Base-by-base conservation (phyloP, 2,888 invertebrate genomes). In the Pammene aurita region DNA sequence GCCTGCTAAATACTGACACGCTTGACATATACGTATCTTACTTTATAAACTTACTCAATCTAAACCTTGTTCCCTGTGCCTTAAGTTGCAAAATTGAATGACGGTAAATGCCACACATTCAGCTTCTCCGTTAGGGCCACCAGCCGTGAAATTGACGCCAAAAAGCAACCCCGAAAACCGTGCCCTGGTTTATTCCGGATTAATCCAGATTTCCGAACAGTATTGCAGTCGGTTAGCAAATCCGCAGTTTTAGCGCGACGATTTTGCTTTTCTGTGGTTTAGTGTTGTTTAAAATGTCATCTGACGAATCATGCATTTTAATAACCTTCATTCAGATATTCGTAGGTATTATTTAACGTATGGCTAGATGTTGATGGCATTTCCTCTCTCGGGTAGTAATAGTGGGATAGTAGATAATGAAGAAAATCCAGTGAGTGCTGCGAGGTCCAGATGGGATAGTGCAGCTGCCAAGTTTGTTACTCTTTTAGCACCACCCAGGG, bases 161-260 rank as follows among this genome's bases (percentile, higher is more conserved):
- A 56, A 56, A 64, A 64, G 38, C n/a, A 41, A 7, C 7, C 6
- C 11, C 48, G 14, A 50, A 7, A 63, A 54, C n/a, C n/a, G 34
- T 26, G 26, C 26, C 7, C 14, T 26, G 11, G 41, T 63, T 46
- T 46, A 7, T 63, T 54, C 14, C 26, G 14, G n/a, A 5, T 34
- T 54, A 63, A 54, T 63, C 54, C 63, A 34, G 58, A 58, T 57
- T 63, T 26, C 26, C 26, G 42, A 63, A 35, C 63, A 54, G 44
- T 54, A 62, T 50, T 62, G 61, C 18, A 13, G 35, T 7, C 7
- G 11, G 63, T 26, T 34, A 58, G 42, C 26, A 44, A 44, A 58
- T 34, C 44, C 44, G 7, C 42, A 42, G 18, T 41, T 56, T 56
- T 46, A 14, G n/a, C 46, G 10, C 42, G 9, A 38, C 38, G 38